These are phyloP conservation scores for Sparus aurata DNA, from an alignment of 2,797 vertebrate species.

Conservation along the genomic window DNA sequence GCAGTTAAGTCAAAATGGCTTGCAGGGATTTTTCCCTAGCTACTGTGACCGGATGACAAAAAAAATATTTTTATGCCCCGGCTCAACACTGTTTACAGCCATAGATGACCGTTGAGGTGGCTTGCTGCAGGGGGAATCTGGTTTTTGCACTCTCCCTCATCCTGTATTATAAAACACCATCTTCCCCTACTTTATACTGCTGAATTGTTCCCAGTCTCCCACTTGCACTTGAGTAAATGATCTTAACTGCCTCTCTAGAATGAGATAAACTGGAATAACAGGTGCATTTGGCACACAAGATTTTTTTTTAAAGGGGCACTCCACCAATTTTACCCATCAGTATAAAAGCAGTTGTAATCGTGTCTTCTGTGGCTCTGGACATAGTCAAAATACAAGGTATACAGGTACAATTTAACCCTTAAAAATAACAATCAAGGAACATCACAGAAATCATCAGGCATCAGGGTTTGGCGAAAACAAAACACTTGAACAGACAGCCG, in stretches of 20 bases:
- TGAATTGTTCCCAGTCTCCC: conserved; percentile 38
- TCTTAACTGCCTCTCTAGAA: neutral
- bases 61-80: neutral
- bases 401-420: neutral
- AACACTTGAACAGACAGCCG: no score
- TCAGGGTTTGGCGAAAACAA: no score
- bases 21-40: neutral
- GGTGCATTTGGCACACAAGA: neutral
- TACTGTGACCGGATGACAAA: conserved; percentile 12
- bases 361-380: neutral
- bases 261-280: neutral
- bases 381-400: no score
- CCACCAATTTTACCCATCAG: neutral
- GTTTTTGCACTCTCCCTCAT: conserved; percentile 20
- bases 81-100: conserved; percentile 8
- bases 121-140: conserved; percentile 35
- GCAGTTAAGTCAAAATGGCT: conserved; percentile 12
- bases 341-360: neutral
- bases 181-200: conserved; percentile 37
- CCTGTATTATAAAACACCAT: conserved; percentile 35
- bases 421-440: no score
- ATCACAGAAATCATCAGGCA: no score
- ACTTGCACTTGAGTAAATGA: conserved; percentile 20
- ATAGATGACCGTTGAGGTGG: neutral
- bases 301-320: neutral